These are phyloP conservation scores for Lissocephala sabroskyi DNA, from an alignment of 2,888 invertebrate genomes.

Conservation along the genomic window DNA sequence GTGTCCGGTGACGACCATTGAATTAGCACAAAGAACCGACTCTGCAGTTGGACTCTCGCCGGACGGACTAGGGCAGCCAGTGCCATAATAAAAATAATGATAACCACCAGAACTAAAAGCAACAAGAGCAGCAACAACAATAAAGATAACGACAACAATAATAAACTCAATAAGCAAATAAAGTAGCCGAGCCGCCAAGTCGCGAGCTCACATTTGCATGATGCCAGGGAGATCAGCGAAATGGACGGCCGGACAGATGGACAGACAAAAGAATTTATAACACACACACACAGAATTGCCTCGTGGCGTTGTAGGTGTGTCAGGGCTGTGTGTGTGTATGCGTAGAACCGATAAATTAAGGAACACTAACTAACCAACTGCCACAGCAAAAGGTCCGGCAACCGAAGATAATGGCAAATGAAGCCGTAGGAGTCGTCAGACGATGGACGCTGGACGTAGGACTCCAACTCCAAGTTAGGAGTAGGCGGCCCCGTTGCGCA, in stretches of 20 bases:
- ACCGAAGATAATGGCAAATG: slow-evolving; percentile 59
- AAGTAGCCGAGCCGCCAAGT: slow-evolving; percentile 1
- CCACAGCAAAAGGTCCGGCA: too few species aligned
- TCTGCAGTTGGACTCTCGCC: slow-evolving; percentile 3
- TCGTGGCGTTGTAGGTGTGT: slow-evolving; percentile 44
- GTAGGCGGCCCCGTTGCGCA: neutral
- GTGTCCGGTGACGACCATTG: slow-evolving; percentile 17
- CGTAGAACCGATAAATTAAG: slow-evolving; percentile 48
- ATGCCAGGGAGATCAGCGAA: neutral
- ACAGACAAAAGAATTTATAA: slow-evolving; percentile 8
- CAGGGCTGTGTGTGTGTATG: slow-evolving; percentile 4
- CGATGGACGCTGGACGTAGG: slow-evolving; percentile 2
- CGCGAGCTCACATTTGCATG: slow-evolving; percentile 5
- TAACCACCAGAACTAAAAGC: slow-evolving; percentile 32
- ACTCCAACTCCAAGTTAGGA: slow-evolving; percentile 7
- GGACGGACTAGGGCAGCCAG: slow-evolving; percentile 11
- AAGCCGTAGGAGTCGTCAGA: slow-evolving; percentile 58
- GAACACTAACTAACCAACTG: slow-evolving; percentile 49
- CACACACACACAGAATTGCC: slow-evolving; percentile 54
- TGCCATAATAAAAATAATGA: slow-evolving; percentile 49
- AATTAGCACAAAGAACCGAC: slow-evolving; percentile 31
- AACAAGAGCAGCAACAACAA: slow-evolving; percentile 13
- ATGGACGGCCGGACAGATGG: neutral
- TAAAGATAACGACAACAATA: slow-evolving; percentile 43
- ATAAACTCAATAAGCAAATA: slow-evolving; percentile 40